Evolutionary conservation across 2,888 invertebrate species (phyloP).

Genomic region (Habrosyne pyritoides): DNA sequence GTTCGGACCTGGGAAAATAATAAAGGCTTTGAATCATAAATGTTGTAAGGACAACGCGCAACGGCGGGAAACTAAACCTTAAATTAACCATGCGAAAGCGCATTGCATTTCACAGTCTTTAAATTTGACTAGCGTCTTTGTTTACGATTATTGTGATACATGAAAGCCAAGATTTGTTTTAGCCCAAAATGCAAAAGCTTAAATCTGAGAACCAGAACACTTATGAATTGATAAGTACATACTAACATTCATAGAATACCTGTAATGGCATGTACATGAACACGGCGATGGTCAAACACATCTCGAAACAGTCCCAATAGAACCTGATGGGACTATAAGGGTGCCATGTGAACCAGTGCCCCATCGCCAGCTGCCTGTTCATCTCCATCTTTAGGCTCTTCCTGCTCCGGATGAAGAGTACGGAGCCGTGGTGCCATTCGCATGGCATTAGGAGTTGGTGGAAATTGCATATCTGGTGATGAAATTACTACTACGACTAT

Average conservation of each 20-base stretch:
- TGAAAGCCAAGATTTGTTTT: too few relatives aligned
- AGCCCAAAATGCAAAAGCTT: too few relatives aligned
- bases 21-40: not conserved
- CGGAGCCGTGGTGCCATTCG: constrained; percentile 51
- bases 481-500: too few relatives aligned
- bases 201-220: too few relatives aligned
- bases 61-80: too few relatives aligned
- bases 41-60: too few relatives aligned
- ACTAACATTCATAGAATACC: constrained; percentile 49
- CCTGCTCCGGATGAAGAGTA: constrained; percentile 45
- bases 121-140: too few relatives aligned
- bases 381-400: constrained; percentile 50
- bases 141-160: too few relatives aligned
- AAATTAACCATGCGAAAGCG: too few relatives aligned
- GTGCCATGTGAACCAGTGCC: constrained; percentile 49
- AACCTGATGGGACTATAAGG: constrained; percentile 61
- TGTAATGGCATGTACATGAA: constrained; percentile 57
- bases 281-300: constrained; percentile 30
- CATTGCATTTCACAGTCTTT: too few relatives aligned
- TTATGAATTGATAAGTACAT: not conserved
- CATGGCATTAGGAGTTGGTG: constrained; percentile 37
- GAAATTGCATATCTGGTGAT: constrained; percentile 24
- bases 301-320: constrained; percentile 46
- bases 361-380: constrained; percentile 38
- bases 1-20: constrained; percentile 47